phyloP scores from a whole-genome alignment of 2,888 invertebrate species.

The Polietes domitor region DNA sequence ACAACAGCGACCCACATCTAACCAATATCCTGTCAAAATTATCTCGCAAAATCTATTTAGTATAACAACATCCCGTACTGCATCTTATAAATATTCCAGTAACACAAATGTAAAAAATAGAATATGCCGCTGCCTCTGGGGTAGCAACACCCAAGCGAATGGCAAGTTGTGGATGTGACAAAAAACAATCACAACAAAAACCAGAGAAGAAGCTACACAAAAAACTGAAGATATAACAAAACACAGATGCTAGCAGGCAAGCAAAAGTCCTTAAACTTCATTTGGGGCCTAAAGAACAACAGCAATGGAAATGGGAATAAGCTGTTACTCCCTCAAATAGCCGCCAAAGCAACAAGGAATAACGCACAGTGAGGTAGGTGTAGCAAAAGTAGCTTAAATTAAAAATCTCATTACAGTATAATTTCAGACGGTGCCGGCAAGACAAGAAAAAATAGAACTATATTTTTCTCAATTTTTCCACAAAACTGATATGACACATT shows the following conservation, averaged over 20 bases:
- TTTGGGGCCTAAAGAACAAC: conserved; percentile 22
- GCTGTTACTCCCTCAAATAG: conserved; percentile 1
- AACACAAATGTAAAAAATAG: not conserved
- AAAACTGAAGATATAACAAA: conserved; percentile 33
- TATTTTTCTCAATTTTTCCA: too few relatives aligned
- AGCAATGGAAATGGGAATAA: conserved; percentile 19
- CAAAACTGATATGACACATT: too few relatives aligned
- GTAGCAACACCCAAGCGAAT: not conserved
- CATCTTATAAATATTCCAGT: conserved; percentile 1
- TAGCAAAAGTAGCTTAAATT: too few relatives aligned
- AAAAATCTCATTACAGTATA: too few relatives aligned
- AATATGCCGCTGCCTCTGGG: not conserved
- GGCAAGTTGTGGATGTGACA: not conserved
- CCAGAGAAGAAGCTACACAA: not conserved
- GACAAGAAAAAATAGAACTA: too few relatives aligned
- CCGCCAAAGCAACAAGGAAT: not conserved
- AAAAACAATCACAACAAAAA: conserved; percentile 45
- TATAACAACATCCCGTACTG: not conserved
- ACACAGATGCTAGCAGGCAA: conserved; percentile 37
- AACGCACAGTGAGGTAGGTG: not conserved
- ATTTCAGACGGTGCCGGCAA: too few relatives aligned
- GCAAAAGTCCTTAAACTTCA: conserved; percentile 24
- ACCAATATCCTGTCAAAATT: conserved; percentile 4
- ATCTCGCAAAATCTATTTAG: conserved; percentile 5
- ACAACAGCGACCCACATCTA: not conserved